These are phyloP conservation scores for Halictus quadricinctus DNA, from an alignment of 2,888 invertebrate species.

Conservation along the genomic window DNA sequence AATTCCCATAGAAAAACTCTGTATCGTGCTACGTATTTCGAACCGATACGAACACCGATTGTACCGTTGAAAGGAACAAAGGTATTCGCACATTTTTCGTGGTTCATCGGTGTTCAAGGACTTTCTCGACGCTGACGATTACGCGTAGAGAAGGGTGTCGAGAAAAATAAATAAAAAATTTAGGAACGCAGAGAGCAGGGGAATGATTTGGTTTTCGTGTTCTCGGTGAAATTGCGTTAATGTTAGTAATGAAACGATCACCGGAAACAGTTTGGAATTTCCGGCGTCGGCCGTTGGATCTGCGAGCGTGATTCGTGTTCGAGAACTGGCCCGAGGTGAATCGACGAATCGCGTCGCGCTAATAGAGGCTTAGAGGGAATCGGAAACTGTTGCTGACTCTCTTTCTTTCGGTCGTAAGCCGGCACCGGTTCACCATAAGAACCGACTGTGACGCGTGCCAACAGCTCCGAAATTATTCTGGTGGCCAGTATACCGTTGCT, in stretches of 20 bases:
- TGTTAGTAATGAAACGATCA: constrained; percentile 64
- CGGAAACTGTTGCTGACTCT: constrained; percentile 69
- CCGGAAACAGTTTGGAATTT: constrained; percentile 63
- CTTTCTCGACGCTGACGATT: constrained; percentile 23
- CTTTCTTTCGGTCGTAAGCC: constrained; percentile 72
- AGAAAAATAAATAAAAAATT: constrained; percentile 45
- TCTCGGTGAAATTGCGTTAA: constrained; percentile 33
- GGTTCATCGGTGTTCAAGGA: constrained; percentile 53
- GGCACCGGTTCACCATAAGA: constrained; percentile 72
- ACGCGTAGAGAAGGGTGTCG: neutral
- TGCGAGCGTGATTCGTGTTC: constrained; percentile 47
- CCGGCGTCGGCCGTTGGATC: constrained; percentile 56
- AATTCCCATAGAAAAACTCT: constrained; percentile 6
- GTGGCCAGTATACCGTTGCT: constrained; percentile 55
- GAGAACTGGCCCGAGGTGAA: constrained; percentile 50
- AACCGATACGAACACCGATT: constrained; percentile 42
- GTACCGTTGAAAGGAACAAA: constrained; percentile 49
- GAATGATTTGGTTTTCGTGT: neutral
- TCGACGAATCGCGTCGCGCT: constrained; percentile 57
- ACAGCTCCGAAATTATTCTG: constrained; percentile 63
- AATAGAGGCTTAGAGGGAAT: constrained; percentile 60
- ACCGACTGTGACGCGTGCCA: constrained; percentile 69
- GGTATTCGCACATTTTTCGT: constrained; percentile 53
- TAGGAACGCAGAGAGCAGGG: neutral
- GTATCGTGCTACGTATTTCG: constrained; percentile 19